Percentiles rank a stretch among this genome's conserved stretches.
Evolutionary conservation across 2,797 vertebrate species (phyloP).

Genomic region (Rhynchotus rufescens): DNA sequence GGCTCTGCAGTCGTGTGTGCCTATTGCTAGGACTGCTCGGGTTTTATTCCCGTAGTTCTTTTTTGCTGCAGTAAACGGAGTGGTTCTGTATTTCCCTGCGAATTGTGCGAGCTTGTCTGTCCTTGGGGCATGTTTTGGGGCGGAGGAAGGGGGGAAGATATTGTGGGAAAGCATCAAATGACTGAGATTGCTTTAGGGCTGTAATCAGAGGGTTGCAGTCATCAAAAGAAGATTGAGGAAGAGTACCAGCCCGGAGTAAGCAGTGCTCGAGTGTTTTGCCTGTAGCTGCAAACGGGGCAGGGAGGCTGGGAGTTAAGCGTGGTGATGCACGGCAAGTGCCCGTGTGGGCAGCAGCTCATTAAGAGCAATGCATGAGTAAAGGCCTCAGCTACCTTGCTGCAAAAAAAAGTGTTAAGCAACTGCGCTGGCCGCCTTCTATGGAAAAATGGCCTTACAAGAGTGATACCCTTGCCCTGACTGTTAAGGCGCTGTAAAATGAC

Average conservation of each 20-base stretch:
- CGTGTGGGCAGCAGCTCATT: not conserved
- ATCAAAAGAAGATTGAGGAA: conserved; percentile 34
- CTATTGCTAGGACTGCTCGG: not conserved
- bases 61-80: not conserved
- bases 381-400: not conserved
- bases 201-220: conserved; percentile 22
- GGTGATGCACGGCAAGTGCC: not conserved
- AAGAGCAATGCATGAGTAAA: not conserved
- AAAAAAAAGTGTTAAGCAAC: not conserved
- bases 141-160: not conserved
- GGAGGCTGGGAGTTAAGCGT: not conserved
- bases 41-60: not conserved
- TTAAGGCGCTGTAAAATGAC: not conserved
- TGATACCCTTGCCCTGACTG: not conserved
- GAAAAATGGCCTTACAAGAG: not conserved
- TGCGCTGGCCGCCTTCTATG: not conserved
- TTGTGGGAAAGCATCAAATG: conserved; percentile 42
- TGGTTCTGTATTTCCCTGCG: not conserved
- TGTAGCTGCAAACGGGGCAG: not conserved
- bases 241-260: conserved; percentile 16
- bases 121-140: conserved; percentile 18
- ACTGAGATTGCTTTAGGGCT: conserved; percentile 48
- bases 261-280: not conserved
- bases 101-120: conserved; percentile 12
- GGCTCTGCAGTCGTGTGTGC: not conserved